Conservation (phyloP, 2,113 vertebrate genomes). For the Agapornis roseicollis region DNA sequence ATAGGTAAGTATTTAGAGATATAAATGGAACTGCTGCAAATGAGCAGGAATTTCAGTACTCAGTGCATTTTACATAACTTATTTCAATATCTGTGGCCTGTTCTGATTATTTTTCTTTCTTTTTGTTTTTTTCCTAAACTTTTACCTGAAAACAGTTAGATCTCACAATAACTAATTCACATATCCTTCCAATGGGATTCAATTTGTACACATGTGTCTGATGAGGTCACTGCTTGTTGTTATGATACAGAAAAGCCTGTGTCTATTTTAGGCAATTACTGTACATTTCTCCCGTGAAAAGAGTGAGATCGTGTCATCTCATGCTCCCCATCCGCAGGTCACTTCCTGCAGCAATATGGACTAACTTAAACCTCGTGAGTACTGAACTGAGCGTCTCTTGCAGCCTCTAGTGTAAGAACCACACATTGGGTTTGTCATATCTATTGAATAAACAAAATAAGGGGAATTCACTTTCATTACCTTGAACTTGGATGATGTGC, state of each 20-base stretch:
- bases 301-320: slow-evolving; percentile 98
- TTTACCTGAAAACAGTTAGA: slow-evolving; percentile 72
- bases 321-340: slow-evolving; percentile 99
- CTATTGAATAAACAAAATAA: slow-evolving; percentile 63
- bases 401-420: slow-evolving; percentile 85
- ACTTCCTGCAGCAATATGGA: slow-evolving; percentile 99
- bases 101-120: slow-evolving; percentile 65
- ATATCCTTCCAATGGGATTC: slow-evolving; percentile 80
- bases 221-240: slow-evolving; percentile 95
- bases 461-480: slow-evolving; percentile 69
- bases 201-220: slow-evolving; percentile 86
- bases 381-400: slow-evolving; percentile 92
- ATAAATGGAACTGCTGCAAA: slow-evolving; percentile 71
- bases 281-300: slow-evolving; percentile 99
- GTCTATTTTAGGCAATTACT: slow-evolving; percentile 99
- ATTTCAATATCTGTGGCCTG: slow-evolving; percentile 67
- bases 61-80: slow-evolving; percentile 65
- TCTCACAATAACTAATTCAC: slow-evolving; percentile 78
- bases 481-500: slow-evolving; percentile 55
- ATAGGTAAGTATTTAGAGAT: slow-evolving; percentile 78
- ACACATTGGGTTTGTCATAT: slow-evolving; percentile 78
- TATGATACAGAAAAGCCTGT: slow-evolving; percentile 99
- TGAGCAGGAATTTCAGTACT: slow-evolving; percentile 80
- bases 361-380: slow-evolving; percentile 99
- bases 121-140: slow-evolving; percentile 64